Conservation (phyloP, 2,888 invertebrate species). For the Microchrysa polita region DNA sequence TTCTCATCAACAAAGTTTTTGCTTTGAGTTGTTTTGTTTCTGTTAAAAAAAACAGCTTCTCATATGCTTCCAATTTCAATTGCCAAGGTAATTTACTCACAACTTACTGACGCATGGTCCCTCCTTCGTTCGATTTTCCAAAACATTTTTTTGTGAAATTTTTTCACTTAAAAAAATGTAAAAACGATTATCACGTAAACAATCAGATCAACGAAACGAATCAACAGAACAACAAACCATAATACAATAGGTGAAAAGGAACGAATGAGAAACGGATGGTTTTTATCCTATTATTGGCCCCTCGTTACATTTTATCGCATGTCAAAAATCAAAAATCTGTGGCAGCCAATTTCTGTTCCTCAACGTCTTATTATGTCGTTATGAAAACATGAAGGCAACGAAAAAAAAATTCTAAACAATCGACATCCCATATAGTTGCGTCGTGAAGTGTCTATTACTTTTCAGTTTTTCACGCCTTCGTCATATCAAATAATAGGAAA, state of each 20-base stretch:
- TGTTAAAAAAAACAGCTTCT: too few relatives aligned
- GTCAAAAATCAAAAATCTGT: constrained; percentile 44
- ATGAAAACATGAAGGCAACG: not conserved
- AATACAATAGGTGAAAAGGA: constrained; percentile 10
- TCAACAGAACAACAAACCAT: constrained; percentile 40
- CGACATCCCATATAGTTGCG: constrained; percentile 13
- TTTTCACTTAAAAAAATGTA: not conserved
- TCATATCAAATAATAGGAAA: constrained; percentile 42
- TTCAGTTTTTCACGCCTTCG: constrained; percentile 44
- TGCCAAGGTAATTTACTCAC: constrained; percentile 30
- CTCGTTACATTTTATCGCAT: constrained; percentile 42
- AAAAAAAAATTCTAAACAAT: constrained; percentile 11
- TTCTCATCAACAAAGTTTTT: too few relatives aligned
- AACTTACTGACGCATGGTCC: constrained; percentile 27
- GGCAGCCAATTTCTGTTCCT: constrained; percentile 41
- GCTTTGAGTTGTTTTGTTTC: too few relatives aligned
- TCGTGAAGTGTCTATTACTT: constrained; percentile 39
- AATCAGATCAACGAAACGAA: constrained; percentile 36
- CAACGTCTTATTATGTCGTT: constrained; percentile 42
- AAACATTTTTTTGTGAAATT: constrained; percentile 36
- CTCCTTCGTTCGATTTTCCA: constrained; percentile 30
- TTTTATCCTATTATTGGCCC: constrained; percentile 18
- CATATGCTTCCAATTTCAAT: too few relatives aligned
- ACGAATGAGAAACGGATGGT: constrained; percentile 5
- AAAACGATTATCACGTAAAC: constrained; percentile 37